These are phyloP conservation scores for Aspidoscelis tigris DNA, from an alignment of 2,113 vertebrate genomes.

Conservation along the genomic window DNA sequence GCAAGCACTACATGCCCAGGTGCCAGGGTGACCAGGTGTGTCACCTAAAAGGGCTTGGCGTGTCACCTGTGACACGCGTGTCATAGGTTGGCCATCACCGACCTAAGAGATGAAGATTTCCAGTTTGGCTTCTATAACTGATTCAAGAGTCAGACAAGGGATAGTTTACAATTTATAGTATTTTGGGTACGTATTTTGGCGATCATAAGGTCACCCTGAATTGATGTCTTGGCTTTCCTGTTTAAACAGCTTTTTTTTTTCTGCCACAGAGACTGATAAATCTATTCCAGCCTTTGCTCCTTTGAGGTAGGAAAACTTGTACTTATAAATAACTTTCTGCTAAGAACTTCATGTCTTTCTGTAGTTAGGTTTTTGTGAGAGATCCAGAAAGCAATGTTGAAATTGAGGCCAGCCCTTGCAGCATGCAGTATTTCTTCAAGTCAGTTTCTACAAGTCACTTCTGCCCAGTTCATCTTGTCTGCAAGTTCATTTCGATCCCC, in stretches of 20 bases:
- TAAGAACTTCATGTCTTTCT: neutral
- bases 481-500: neutral
- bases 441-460: constrained; percentile 20
- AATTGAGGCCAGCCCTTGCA: neutral
- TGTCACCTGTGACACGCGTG: too few species aligned
- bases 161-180: neutral
- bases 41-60: too few species aligned
- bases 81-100: too few species aligned
- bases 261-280: constrained; percentile 8
- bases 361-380: neutral
- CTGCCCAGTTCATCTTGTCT: constrained; percentile 16
- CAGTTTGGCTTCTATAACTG: constrained; percentile 25
- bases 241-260: neutral
- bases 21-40: too few species aligned
- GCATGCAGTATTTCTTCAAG: rapidly evolving
- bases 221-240: constrained; percentile 45
- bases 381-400: constrained; percentile 24
- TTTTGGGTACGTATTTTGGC: rapidly evolving
- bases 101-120: constrained; percentile 1
- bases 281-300: neutral
- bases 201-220: constrained; percentile 29
- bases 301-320: constrained; percentile 8
- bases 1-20: too few species aligned
- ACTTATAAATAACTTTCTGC: constrained; percentile 17
- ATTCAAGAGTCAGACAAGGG: constrained; percentile 30